Percentiles rank a stretch among this genome's conserved stretches.
Conservation (phyloP, 2,797 vertebrate species). For the Rhabdophis nuchalis region DNA sequence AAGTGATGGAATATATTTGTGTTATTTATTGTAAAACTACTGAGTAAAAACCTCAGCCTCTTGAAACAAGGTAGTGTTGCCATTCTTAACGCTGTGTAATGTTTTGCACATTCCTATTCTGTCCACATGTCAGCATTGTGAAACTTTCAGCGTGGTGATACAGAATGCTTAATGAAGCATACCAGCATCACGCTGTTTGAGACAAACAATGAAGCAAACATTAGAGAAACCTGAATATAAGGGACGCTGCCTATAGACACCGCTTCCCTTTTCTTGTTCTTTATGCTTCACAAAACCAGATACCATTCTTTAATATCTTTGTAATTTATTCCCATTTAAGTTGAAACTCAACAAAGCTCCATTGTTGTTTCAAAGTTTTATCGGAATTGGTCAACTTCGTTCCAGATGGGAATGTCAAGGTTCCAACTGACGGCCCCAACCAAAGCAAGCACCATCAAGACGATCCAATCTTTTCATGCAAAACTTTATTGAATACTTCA, state of each 20-base stretch:
- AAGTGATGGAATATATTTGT: background rate
- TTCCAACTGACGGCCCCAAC: no score
- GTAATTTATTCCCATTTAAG: background rate
- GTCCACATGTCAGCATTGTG: background rate
- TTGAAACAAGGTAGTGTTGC: background rate
- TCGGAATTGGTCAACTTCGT: background rate
- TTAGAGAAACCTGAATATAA: slow-evolving; percentile 49
- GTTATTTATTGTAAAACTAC: background rate
- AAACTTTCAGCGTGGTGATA: slow-evolving; percentile 49
- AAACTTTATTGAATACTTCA: no score
- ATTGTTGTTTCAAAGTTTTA: background rate
- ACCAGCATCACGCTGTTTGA: slow-evolving; percentile 61
- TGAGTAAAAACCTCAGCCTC: background rate
- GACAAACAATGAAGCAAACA: slow-evolving; percentile 47
- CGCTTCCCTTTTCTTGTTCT: background rate
- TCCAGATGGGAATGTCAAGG: background rate
- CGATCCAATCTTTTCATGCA: no score
- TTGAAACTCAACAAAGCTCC: background rate
- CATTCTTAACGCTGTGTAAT: background rate
- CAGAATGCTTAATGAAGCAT: slow-evolving; percentile 58
- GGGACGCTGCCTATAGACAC: slow-evolving; percentile 35
- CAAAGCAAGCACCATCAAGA: no score
- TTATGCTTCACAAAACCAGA: background rate
- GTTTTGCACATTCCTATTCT: background rate
- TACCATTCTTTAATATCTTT: background rate